Evolutionary conservation across 2,113 vertebrate species (phyloP).

Genomic region (Eulemur macaco): DNA sequence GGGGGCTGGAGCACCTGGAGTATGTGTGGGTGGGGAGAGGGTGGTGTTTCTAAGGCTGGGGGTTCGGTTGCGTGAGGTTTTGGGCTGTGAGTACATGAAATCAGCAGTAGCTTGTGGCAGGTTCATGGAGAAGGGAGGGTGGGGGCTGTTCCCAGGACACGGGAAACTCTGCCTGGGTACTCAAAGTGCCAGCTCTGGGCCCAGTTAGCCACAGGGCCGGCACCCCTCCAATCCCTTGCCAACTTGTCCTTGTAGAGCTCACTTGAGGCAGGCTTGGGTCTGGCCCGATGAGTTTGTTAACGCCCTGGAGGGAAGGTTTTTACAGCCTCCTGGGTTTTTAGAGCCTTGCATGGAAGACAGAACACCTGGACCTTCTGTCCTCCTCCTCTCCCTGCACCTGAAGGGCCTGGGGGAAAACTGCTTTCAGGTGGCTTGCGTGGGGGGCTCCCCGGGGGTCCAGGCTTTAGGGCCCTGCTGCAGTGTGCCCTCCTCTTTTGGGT

Average conservation of each 20-base stretch:
- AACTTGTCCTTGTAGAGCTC: not conserved
- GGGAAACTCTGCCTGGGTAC: not conserved
- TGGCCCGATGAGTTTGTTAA: not conserved
- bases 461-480: not conserved
- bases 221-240: too few species aligned
- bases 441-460: not conserved
- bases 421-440: not conserved
- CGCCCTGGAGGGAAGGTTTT: not conserved
- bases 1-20: not conserved
- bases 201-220: not conserved
- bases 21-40: not conserved
- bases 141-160: not conserved
- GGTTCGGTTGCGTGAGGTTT: not conserved
- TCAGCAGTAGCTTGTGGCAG: not conserved
- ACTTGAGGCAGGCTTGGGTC: not conserved
- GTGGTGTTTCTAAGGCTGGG: not conserved
- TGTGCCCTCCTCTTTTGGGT: not conserved
- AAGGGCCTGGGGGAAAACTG: not conserved
- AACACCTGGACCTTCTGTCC: not conserved
- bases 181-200: not conserved
- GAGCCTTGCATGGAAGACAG: not conserved
- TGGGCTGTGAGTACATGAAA: not conserved
- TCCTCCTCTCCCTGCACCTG: not conserved
- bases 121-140: not conserved
- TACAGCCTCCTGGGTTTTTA: fast-evolving